These are phyloP conservation scores for Apis dorsata DNA, from an alignment of 1,140 invertebrate species.

Conservation along the genomic window DNA sequence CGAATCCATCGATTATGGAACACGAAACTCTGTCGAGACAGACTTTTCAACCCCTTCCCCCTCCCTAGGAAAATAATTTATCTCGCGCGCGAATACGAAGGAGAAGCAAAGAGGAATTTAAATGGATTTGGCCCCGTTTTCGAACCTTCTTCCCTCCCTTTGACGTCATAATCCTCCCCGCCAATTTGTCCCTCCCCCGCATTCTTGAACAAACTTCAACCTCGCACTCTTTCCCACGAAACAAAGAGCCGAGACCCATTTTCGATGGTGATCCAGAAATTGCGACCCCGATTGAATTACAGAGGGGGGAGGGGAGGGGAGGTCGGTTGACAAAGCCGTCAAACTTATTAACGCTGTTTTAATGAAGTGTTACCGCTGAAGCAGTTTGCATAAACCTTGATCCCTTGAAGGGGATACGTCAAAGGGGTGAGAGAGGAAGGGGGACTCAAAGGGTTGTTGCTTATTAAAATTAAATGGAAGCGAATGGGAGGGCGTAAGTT, in stretches of 20 bases:
- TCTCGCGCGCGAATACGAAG: neutral
- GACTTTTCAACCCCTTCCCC: too few species aligned
- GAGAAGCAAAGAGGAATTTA: conserved; percentile 2
- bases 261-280: neutral
- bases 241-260: neutral
- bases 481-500: too few species aligned
- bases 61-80: conserved; percentile 9
- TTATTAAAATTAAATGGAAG: neutral
- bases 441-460: neutral
- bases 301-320: too few species aligned
- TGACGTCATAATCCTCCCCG: neutral
- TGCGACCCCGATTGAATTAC: neutral
- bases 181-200: neutral
- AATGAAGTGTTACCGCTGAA: neutral
- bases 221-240: neutral
- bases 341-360: conserved; percentile 13
- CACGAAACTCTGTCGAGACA: too few species aligned
- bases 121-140: neutral
- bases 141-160: neutral
- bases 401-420: neutral
- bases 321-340: neutral
- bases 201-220: neutral
- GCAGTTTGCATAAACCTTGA: neutral
- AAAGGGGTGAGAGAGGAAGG: neutral
- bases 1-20: too few species aligned